Evolutionary conservation across 2,797 vertebrate species (phyloP).

Genomic region (Nannoperca obscura): DNA sequence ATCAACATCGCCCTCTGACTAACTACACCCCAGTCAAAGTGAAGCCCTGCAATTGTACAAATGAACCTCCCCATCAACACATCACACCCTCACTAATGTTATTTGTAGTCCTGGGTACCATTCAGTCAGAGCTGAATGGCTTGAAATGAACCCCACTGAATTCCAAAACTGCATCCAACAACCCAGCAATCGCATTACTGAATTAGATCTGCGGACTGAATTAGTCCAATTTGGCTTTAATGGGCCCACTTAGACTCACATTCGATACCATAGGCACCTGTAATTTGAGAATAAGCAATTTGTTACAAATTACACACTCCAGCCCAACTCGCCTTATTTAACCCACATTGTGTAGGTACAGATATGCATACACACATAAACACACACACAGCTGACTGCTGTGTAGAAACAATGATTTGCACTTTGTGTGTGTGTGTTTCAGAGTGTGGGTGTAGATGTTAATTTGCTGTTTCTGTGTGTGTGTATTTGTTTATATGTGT

Average conservation of each 20-base stretch:
- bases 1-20: background rate
- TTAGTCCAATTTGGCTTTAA: slow-evolving; percentile 76
- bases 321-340: slow-evolving; percentile 57
- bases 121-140: background rate
- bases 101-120: background rate
- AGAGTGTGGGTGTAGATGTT: slow-evolving; percentile 39
- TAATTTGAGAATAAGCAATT: slow-evolving; percentile 70
- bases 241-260: slow-evolving; percentile 67
- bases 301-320: slow-evolving; percentile 69
- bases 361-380: slow-evolving; percentile 2
- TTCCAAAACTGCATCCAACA: slow-evolving; percentile 49
- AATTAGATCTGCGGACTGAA: slow-evolving; percentile 75
- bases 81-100: background rate
- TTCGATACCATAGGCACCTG: slow-evolving; percentile 70
- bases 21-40: background rate
- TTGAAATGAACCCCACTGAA: slow-evolving; percentile 35
- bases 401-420: slow-evolving; percentile 12
- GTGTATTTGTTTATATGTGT: slow-evolving; percentile 67
- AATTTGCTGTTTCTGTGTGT: slow-evolving; percentile 47
- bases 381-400: slow-evolving; percentile 1
- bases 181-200: slow-evolving; percentile 36
- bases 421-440: slow-evolving; percentile 28
- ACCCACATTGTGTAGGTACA: slow-evolving; percentile 38
- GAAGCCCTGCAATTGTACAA: background rate
- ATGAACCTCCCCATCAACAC: slow-evolving; percentile 15